These are phyloP conservation scores for Danio rerio DNA, from an alignment of 2,113 vertebrate species.

Conservation along the genomic window DNA sequence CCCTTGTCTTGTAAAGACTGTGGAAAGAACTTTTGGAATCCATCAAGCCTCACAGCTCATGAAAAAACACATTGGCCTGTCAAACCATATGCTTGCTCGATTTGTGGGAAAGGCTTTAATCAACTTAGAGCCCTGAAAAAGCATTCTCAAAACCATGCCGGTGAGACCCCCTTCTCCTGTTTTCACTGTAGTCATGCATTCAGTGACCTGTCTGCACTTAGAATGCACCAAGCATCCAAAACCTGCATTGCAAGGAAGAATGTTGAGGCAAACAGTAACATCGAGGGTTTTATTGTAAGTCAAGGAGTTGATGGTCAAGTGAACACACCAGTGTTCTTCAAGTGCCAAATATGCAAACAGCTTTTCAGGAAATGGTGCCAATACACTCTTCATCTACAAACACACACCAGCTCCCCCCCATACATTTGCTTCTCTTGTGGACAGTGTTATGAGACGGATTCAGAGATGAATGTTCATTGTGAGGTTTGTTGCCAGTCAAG, in stretches of 20 bases:
- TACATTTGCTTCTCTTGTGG: slow-evolving; percentile 74
- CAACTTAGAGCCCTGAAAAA: slow-evolving; percentile 50
- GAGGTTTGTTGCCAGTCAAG: slow-evolving; percentile 68
- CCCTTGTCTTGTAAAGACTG: slow-evolving; percentile 50
- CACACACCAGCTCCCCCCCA: slow-evolving; percentile 73
- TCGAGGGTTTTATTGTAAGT: slow-evolving; percentile 51
- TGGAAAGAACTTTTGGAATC: slow-evolving; percentile 47
- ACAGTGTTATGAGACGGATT: slow-evolving; percentile 77
- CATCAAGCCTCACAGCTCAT: slow-evolving; percentile 43
- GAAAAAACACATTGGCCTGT: slow-evolving; percentile 59
- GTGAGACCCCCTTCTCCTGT: slow-evolving; percentile 57
- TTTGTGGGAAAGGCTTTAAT: slow-evolving; percentile 60
- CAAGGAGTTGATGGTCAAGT: slow-evolving; percentile 37
- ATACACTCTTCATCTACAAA: slow-evolving; percentile 73
- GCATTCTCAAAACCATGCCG: slow-evolving; percentile 59
- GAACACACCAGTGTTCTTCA: slow-evolving; percentile 64
- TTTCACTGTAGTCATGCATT: slow-evolving; percentile 48
- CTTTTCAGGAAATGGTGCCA: slow-evolving; percentile 72
- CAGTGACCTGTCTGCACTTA: slow-evolving; percentile 39
- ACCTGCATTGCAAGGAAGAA: slow-evolving; percentile 28
- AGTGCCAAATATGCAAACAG: slow-evolving; percentile 72
- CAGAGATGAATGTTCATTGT: slow-evolving; percentile 72
- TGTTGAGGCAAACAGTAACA: neutral
- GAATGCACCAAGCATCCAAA: slow-evolving; percentile 55
- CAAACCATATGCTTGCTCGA: slow-evolving; percentile 60